Base-by-base conservation (phyloP, 2,113 vertebrate genomes). In the Hyla sarda region DNA sequence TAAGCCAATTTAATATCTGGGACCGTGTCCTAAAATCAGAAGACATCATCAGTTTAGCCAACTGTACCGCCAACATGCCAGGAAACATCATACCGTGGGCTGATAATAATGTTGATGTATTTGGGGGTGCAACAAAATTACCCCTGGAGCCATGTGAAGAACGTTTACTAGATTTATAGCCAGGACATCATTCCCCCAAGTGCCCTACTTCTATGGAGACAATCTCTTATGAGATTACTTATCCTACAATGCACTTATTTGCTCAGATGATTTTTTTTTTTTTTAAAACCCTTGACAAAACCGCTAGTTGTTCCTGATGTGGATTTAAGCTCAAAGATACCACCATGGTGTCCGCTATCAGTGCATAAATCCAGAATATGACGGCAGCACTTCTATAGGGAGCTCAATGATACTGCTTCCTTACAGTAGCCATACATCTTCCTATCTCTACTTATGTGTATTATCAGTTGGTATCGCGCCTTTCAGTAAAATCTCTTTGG, bases 1-100 rank as follows among this genome's bases (percentile, higher is more conserved):
- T 99, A 91, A 99, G 97, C 93, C 98, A 99, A 90, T 99, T 99
- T 93, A 99, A 98, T 94, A 97, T 99, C 92, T 99, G 98, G 98
- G 98, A 99, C 93, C 93, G 97, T 32, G 97, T 99, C 32, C 95
- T 99, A 48, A 96, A 96, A 8, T 92, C 96, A 0, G 95, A 96
- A 80, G 98, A 99, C 90, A 98, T 99, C 87, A 90, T 95, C 89
- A 96, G 93, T 88, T 96, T 99, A 69, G 97, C 98, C 87, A 99
- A 99, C 93, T 99, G 98, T 91, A 98, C 98, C 0, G 94, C 95
- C 4, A 98, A 98, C 94, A 98, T 99, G 97, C 96, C 98, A 0
- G 98, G 98, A 87, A 99, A 99, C 82, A 94, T 99, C 90, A 95
- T 99, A 81, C 97, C 98, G 16, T 99, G 98, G 98, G 94, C 97